phyloP scores from a whole-genome alignment of 35 echinoderm and acorn worm species.

The Ptychodera flava region DNA sequence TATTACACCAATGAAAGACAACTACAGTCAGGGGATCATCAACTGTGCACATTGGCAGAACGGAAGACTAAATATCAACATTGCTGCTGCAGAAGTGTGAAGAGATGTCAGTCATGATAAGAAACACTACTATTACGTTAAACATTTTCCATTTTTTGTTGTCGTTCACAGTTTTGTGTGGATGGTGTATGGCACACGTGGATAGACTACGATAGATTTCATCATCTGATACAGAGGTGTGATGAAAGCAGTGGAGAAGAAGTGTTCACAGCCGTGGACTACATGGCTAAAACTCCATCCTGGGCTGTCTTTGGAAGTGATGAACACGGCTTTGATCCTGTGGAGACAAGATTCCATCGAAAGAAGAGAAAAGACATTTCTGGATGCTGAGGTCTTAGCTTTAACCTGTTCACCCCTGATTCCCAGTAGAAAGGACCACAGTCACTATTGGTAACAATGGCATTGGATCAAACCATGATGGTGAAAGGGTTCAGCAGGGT shows the following conservation, averaged over 20 bases:
- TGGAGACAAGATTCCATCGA: constrained; percentile 77
- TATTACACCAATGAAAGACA: background rate
- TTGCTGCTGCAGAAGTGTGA: too few relatives aligned
- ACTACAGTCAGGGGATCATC: too few relatives aligned
- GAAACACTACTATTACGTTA: too few relatives aligned
- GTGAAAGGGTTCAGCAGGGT: too few relatives aligned
- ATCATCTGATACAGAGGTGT: constrained; percentile 63
- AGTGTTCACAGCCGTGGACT: constrained; percentile 63
- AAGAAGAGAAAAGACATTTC: constrained; percentile 81
- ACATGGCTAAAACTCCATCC: constrained; percentile 81
- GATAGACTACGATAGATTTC: constrained; percentile 88
- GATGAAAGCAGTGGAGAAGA: constrained; percentile 50
- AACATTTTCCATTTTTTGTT: background rate
- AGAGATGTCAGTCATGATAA: too few relatives aligned
- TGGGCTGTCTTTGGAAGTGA: constrained; percentile 84
- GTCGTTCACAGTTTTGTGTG: constrained; percentile 62
- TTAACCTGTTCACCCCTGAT: too few relatives aligned
- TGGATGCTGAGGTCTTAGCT: constrained; percentile 52
- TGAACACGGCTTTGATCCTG: constrained; percentile 94
- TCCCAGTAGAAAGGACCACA: too few relatives aligned
- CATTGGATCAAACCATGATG: too few relatives aligned
- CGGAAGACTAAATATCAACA: too few relatives aligned
- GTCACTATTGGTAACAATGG: too few relatives aligned
- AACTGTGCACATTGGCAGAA: too few relatives aligned
- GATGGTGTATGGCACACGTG: constrained; percentile 86